Base-by-base conservation (phyloP, 2,113 vertebrate genomes). In the Thomomys bottae region DNA sequence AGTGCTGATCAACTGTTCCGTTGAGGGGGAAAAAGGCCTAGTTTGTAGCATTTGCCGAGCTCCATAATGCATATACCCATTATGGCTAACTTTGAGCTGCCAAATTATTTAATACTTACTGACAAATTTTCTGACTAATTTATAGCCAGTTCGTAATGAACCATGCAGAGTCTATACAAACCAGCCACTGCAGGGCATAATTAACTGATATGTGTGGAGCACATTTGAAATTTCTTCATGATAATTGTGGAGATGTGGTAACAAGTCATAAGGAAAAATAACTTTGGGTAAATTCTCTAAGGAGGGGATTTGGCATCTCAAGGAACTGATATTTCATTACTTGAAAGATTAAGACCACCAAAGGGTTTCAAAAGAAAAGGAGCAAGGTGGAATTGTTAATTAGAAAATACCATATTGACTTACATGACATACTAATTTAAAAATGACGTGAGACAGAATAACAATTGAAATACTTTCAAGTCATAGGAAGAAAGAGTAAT, bases 101-200 rank as follows among this genome's bases (percentile, higher is more conserved):
- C 54, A 88, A 87, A 77, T 87, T 90, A 84, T 78, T 87, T 93
- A 59, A 75, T 61, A 93, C 70, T 84, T 64, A 72, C 67, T 90
- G 67, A 21, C 3, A 88, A 94, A 40, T 67, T 57, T 83, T 76
- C 66, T 92, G 28, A 84, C 85, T 93, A 83, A 70, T 93, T 86
- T 82, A 68, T n/a, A 45, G 21, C 38, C 28, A 88, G 3, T 1
- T 77, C 59, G 85, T 79, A 9, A 9, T 76, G 42, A 92, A 21
- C 17, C 63, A 72, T 34, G 42, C 64, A 45, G 49, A 72, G 18
- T 3, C 36, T 54, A 8, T 2, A 76, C 36, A 63, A 88, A 8
- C 8, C 78, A n/a, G 23, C 15, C 8, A 66, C 4, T 14, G 38
- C 26, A 81, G 42, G 32, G 77, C 72, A 42, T 24, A 57, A 83